Evolutionary conservation across 2,113 vertebrate species (phyloP).

Genomic region (Saguinus imperator): DNA sequence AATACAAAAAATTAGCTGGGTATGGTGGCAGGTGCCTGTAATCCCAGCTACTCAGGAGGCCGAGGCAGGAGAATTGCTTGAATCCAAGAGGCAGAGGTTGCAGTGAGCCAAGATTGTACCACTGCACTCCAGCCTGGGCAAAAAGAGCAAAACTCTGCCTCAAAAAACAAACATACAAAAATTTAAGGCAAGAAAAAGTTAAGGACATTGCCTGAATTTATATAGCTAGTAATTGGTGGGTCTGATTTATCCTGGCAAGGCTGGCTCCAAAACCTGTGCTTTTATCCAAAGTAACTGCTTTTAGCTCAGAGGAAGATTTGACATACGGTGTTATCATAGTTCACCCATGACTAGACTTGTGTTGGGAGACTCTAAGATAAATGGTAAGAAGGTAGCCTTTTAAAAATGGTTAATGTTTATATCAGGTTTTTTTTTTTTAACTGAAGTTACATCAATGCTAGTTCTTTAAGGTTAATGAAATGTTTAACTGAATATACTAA

Average conservation of each 20-base stretch:
- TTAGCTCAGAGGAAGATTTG: not conserved
- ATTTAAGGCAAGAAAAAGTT: not conserved
- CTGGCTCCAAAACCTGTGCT: not conserved
- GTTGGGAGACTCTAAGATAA: not conserved
- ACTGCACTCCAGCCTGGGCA: not conserved
- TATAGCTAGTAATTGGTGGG: not conserved
- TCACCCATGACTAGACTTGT: not conserved
- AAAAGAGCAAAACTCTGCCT: not conserved
- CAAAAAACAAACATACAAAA: not conserved
- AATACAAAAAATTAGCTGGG: too few species aligned
- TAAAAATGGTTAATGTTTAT: not conserved
- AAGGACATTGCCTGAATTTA: not conserved
- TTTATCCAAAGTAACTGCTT: not conserved
- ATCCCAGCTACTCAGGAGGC: too few species aligned
- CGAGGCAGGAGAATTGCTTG: too few species aligned
- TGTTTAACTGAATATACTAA: conserved; percentile 2
- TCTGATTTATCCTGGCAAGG: not conserved
- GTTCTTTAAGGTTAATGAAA: not conserved
- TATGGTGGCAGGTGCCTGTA: too few species aligned
- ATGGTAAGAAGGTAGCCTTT: not conserved
- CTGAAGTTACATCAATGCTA: not conserved
- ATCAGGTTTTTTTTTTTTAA: conserved; percentile 4
- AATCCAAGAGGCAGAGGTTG: not conserved
- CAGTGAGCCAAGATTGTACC: not conserved
- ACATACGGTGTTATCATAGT: not conserved